Conservation (phyloP, 2,888 invertebrate species). For the Prosapia bicincta region DNA sequence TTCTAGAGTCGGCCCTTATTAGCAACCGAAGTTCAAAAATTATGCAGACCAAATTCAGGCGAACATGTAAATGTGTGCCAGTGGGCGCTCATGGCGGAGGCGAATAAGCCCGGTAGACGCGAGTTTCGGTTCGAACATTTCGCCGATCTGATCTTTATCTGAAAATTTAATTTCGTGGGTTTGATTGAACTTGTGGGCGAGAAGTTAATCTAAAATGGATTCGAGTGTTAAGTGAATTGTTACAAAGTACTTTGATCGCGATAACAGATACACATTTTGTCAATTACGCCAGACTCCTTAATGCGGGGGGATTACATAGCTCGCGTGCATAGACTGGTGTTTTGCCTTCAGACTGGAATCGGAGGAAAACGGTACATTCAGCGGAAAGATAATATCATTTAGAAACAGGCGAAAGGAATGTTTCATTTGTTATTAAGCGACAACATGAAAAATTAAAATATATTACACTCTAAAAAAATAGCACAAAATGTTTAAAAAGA, state of each 20-base stretch:
- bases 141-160: neutral
- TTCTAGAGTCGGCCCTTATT: neutral
- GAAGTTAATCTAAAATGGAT: neutral
- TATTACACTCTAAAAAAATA: too few species aligned
- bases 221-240: too few species aligned
- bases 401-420: too few species aligned
- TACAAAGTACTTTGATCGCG: neutral
- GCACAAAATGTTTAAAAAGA: too few species aligned
- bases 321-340: too few species aligned
- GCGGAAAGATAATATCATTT: too few species aligned
- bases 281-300: neutral
- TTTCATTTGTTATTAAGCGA: too few species aligned
- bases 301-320: too few species aligned
- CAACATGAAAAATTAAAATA: too few species aligned
- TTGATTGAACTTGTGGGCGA: neutral
- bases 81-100: neutral
- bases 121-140: neutral
- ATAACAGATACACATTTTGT: neutral
- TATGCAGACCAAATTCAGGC: neutral
- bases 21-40: neutral
- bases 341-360: too few species aligned
- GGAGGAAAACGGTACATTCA: too few species aligned
- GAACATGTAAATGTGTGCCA: neutral
- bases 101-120: neutral
- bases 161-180: neutral